Base-by-base conservation (phyloP, 1,140 invertebrate species). In the Rhopalosiphum maidis region DNA sequence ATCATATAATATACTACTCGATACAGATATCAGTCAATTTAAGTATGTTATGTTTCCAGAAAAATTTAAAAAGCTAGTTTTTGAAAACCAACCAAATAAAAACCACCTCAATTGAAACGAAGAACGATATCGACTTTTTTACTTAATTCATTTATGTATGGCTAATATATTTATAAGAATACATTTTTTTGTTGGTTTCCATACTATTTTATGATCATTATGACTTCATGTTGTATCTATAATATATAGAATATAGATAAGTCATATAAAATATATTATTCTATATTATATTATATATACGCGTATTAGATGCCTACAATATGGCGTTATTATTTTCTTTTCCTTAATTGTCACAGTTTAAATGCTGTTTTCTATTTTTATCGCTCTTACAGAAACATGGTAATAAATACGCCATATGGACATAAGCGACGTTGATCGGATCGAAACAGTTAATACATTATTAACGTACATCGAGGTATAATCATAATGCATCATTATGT, bases 401-500 rank as follows among this genome's bases (percentile, higher is more conserved):
- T 68, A 68, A 68, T 68, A 68, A 68, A 30, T 11, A 68, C 11
- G 55, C 8, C 55, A 68, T 85, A 25, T 6, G 30, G 7, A 82
- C 21, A 82, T 7, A n/a, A 0, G 37, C 37, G 82, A 41, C 22
- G 82, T 22, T 41, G 0, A 41, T 41, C 41, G 8, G 22, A 85
- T 85, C 23, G 37, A 85, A 41, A 85, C 22, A 25, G 37, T 35
- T 82, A 8, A 43, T 15, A 68, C 11, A n/a, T 68, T 68, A n/a
- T 68, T n/a, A 60, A 60, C 30, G 60, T 54, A 87, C 7, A 2
- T 48, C 43, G 30, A 21, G 2, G 3, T 89, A 68, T 68, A n/a
- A 15, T n/a, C 54, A 89, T 54, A 54, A 89, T 48, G n/a, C 54
- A 89, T 89, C 21, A 89, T 89, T 89, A 54, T 54, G 87, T 89